phyloP scores from a whole-genome alignment of 1,140 invertebrate species.

The Drosophila malerkotliana region DNA sequence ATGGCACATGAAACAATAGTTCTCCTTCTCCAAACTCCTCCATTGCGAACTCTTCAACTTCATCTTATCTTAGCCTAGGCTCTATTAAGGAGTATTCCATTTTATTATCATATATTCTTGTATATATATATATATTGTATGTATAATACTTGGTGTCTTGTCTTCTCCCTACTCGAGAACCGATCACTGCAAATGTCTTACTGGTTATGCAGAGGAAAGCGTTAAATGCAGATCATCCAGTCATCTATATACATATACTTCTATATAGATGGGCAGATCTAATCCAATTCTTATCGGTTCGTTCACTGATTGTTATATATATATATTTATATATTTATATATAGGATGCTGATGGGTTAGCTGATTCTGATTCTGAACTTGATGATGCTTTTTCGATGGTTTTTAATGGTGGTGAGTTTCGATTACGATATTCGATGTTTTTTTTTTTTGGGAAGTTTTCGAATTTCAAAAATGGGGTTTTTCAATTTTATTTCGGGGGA shows the following conservation, averaged over 20 bases:
- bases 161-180: conserved; percentile 62
- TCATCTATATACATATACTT: conserved; percentile 8
- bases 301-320: conserved; percentile 42
- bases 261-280: conserved; percentile 14
- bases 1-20: conserved; percentile 82
- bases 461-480: neutral
- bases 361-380: neutral
- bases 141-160: conserved; percentile 76
- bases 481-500: conserved; percentile 7
- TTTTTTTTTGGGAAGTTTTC: neutral
- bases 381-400: conserved; percentile 3
- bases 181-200: conserved; percentile 57
- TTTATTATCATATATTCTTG: conserved; percentile 51
- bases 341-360: conserved; percentile 10
- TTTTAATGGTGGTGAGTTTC: conserved; percentile 6
- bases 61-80: conserved; percentile 40
- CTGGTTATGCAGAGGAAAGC: conserved; percentile 58
- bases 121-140: conserved; percentile 47
- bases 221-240: conserved; percentile 67
- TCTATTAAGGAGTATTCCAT: conserved; percentile 47
- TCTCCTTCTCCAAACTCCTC: conserved; percentile 27
- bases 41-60: conserved; percentile 12
- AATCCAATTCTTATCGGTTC: conserved; percentile 31
- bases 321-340: neutral
- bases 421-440: conserved; percentile 15